Evolutionary conservation across 1,140 invertebrate species (phyloP), one percentile per base, ranked within the genome.

Genomic region (Pachypeltis micranthus): DNA sequence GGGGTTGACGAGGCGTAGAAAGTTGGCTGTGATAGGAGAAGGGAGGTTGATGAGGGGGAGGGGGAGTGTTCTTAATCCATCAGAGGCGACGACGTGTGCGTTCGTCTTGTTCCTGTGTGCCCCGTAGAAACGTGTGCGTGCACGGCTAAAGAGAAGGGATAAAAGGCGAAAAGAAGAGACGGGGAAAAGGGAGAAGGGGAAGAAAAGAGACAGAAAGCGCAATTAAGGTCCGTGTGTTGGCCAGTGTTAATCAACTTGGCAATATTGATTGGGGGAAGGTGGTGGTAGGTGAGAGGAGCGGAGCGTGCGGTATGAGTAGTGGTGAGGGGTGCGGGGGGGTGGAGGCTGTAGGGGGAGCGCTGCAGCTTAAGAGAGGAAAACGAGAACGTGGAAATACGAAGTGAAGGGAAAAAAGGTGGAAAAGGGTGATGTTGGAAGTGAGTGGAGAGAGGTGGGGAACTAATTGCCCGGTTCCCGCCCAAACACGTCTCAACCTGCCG

Each of bases 211-310:
- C 57, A 59, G 57, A 59, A 59, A 59, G 57, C 29, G 24, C 57
- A 59, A 59, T 59, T 59, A 59, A 59, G 57, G 57, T 59, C 57
- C 57, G 57, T 59, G 57, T 59, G 57, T 59, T 59, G 57, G 57
- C 29, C 57, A 29, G 57, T 59, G 57, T 59, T 59, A 59, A 59
- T 59, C 57, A 59, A 59, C 57, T 59, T 59, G 57, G 57, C 57
- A 59, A 59, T 59, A 59, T 59, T 59, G 57, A 59, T 59, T 59
- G 57, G 57, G 26, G 25, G 57, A n/a, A 27, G 28, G 57, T 12
- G 57, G 57, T 34, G 25, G 57, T n/a, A 59, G 29, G 29, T n/a
- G 16, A 19, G 29, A 14, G 57, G 19, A 51, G 47, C 47, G 12
- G 12, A 39, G 34, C 7, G n/a, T 7, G 34, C 34, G 7, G 34